phyloP scores from a whole-genome alignment of 2,113 vertebrate genomes.

The Sakesphorus luctuosus region DNA sequence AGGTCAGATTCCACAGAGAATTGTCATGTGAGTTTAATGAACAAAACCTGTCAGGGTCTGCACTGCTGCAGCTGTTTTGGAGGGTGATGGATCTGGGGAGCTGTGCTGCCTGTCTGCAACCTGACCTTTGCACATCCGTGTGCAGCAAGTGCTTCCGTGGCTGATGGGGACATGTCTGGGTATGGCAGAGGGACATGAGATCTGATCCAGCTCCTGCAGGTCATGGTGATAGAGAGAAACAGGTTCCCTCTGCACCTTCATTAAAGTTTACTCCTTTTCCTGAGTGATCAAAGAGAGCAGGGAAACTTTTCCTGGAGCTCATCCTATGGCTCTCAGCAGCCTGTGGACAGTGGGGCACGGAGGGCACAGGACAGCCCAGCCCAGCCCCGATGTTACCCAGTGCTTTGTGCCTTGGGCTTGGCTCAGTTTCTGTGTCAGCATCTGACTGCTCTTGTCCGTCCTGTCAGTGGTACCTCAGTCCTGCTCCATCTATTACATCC shows the following conservation, averaged over 20 bases:
- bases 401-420: accelerated
- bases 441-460: neutral
- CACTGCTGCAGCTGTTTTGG: neutral
- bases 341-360: too few relatives aligned
- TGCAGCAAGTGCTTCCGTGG: accelerated
- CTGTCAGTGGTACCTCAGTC: neutral
- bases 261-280: neutral
- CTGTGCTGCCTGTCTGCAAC: neutral
- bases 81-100: neutral
- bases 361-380: neutral
- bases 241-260: neutral
- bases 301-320: neutral
- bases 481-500: neutral
- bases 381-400: too few relatives aligned
- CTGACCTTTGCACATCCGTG: too few relatives aligned
- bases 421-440: neutral
- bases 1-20: conserved; percentile 13
- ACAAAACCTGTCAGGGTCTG: neutral
- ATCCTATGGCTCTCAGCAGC: neutral
- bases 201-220: neutral
- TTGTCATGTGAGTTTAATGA: conserved; percentile 3
- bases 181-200: accelerated
- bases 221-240: neutral
- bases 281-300: neutral
- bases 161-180: neutral